Base-by-base conservation (phyloP, 2,888 invertebrate species). In the Tiphia femorata region DNA sequence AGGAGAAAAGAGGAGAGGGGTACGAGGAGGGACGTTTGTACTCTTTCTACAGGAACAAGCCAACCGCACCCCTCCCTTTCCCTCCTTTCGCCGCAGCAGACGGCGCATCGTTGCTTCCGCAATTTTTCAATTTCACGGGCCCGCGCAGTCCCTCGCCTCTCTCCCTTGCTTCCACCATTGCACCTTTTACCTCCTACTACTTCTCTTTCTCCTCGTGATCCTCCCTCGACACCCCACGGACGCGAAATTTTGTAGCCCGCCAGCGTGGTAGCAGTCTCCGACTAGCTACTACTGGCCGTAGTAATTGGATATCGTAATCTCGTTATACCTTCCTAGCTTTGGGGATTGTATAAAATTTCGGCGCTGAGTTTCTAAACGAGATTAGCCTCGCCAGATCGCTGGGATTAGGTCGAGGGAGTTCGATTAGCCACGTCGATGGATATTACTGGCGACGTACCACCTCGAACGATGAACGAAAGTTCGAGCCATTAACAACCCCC, bases 221-320 rank as follows among this genome's bases (percentile, higher is more conserved):
- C 20, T 8, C 19, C n/a, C 2, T 10, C 27, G 27, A 41, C 53
- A 41, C 20, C 49, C 47, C 20, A 48, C 37, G 47, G 58, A 69
- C 58, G 52, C 58, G 61, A 66, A 70, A 66, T 70, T 70, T 66
- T 49, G 70, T 64, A 59, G 54, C 47, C 29, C n/a, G 2, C 35
- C 46, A 20, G 49, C 57, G n/a, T n/a, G n/a, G n/a, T n/a, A n/a
- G n/a, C n/a, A n/a, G 29, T 19, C 54, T 43, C 23, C 48, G 17
- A 44, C 48, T 33, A 44, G 46, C 55, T 46, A 56, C 37, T 8
- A 21, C 20, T 12, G 20, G 25, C 25, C 27, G 2, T 7, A 67
- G 70, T 70, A 70, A 70, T 70, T 70, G 62, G 69, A 70, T 70
- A 70, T 70, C 67, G 70, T 70, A 70, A 70, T 70, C 70, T 70